Base-by-base conservation (phyloP, 2,888 invertebrate genomes). In the Tetropium fuscum region DNA sequence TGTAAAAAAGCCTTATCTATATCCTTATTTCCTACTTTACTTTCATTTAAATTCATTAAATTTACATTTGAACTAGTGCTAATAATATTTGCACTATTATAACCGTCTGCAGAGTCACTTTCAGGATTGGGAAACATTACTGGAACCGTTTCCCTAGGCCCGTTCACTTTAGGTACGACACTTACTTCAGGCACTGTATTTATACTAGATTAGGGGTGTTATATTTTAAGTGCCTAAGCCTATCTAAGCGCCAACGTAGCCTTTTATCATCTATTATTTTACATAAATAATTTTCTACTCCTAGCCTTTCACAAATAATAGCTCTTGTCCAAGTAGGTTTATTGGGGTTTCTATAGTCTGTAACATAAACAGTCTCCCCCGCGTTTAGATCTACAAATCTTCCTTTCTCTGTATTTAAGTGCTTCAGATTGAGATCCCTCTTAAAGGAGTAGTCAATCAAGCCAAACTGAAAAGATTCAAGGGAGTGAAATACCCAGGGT, bases 271-370 rank as follows among this genome's bases (percentile, higher is more conserved):
- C 36, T 11, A 6, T 2, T 13, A 36, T 15, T 11, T 10, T 36
- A 36, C 36, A 36, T 36, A 36, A 3, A 36, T 36, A 36, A 15
- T 36, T 36, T 36, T 36, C 13, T 2, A 36, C 6, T 3, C 36
- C 15, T 10, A 36, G 8, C 4, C 11, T 36, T 36, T 36, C 15
- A 7, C 15, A 11, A 2, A 36, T 36, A 4, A 7, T 10, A 3
- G 36, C 36, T 15, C 8, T 36, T 15, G 36, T 36, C 36, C 36
- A 36, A 7, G 36, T 36, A 13, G 36, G 36, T 36, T 36, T 36
- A 10, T 36, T 7, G 6, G 3, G 36, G 15, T 36, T 36, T 8
- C 36, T 36, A 10, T 6, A 36, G 11, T 10, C 36, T 36, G 3
- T 36, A 36, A 36, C 36, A 36, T 36, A 36, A 13, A 36, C 36